Evolutionary conservation across 2,113 vertebrate genomes (phyloP), one percentile per base, ranked within the genome.

Genomic region (Larimichthys polyactis): DNA sequence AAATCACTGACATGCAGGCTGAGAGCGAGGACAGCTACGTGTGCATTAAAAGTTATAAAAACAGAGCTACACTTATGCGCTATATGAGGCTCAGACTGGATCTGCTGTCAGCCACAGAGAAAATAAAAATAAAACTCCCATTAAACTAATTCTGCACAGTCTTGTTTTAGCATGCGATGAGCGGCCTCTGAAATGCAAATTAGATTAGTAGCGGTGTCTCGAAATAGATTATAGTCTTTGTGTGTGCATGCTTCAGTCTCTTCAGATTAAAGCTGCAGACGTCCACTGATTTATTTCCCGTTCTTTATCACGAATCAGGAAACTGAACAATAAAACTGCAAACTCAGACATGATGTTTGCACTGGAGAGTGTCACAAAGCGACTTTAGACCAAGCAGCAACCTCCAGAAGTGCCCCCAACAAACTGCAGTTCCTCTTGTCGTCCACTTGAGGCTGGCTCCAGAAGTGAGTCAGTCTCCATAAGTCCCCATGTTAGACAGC

Each of bases 131-230:
- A 0, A 24, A 71, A 36, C n/a, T 17, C 69, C 69, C 19, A n/a
- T 59, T 48, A 3, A 48, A 51, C 40, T 29, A 44, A 74, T 71
- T 79, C 40, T 58, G 65, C 60, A 62, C 62, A 51, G 57, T 58
- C 80, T 54, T 29, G 48, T 54, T 68, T 70, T 32, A 65, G 43
- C 68, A 20, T 24, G 27, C 14, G 29, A 49, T 1, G 43, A 66
- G 24, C 20, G 57, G 44, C 49, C 52, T 81, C 20, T 67, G 70
- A 78, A 82, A 71, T 71, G 65, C 46, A 71, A 81, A 81, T 84
- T 4, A 46, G 70, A 71, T 83, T 54, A 36, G 36, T 60, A 11
- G 16, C 2, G 4, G 55, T 11, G 32, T 51, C 52, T 74, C 4
- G 40, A 17, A 78, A 82, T 72, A 71, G 65, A 72, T 46, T 40